Conservation (phyloP, 2,797 vertebrate genomes). For the Catharus ustulatus region DNA sequence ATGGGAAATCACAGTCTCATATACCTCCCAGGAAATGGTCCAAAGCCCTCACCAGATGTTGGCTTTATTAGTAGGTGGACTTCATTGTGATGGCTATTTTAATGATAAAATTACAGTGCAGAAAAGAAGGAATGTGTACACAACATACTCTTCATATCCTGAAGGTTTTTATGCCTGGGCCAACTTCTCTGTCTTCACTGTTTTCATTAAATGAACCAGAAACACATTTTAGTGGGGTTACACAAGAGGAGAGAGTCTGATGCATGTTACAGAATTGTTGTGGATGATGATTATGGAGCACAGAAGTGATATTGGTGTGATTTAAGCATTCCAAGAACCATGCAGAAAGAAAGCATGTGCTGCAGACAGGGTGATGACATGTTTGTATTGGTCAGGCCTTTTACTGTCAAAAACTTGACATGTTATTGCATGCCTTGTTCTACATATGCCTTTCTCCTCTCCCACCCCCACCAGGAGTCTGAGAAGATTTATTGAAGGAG, state of each 20-base stretch:
- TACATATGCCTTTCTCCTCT: not conserved
- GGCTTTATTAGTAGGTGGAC: not conserved
- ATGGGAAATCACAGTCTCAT: not conserved
- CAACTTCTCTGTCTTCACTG: not conserved
- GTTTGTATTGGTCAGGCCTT: not conserved
- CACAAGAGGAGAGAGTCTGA: not conserved
- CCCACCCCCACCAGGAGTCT: not conserved
- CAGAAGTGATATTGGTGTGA: not conserved
- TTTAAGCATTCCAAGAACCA: not conserved
- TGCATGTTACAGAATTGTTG: not conserved
- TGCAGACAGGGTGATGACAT: not conserved
- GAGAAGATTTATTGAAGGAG: slow-evolving; percentile 28
- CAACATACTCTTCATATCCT: not conserved
- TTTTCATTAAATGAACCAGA: not conserved
- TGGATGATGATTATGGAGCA: not conserved
- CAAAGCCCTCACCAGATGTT: not conserved
- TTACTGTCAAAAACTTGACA: not conserved
- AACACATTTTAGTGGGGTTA: not conserved
- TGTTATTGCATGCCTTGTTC: not conserved
- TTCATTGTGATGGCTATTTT: not conserved
- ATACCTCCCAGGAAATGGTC: not conserved
- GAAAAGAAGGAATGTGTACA: not conserved
- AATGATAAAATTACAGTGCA: not conserved
- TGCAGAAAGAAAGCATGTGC: not conserved
- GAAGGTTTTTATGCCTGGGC: not conserved